Evolutionary conservation across 2,797 vertebrate species (phyloP).

Genomic region (Rhinogobio ventralis): DNA sequence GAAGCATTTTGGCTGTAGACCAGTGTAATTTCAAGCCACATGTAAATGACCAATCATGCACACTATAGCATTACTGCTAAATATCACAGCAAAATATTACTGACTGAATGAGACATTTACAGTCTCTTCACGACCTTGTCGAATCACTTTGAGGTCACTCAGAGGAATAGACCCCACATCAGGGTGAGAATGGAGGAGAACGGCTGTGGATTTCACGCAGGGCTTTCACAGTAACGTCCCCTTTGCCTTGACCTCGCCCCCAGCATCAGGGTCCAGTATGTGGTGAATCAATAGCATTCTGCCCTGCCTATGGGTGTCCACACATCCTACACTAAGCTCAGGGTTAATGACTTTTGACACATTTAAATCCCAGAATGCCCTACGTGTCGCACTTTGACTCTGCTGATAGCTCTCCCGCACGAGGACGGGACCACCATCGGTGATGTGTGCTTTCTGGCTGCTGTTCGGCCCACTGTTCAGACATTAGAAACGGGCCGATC

Average conservation of each 20-base stretch:
- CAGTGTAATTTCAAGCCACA: neutral
- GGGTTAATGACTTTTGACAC: constrained; percentile 59
- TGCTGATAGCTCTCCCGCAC: constrained; percentile 1
- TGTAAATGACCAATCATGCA: neutral
- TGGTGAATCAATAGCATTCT: constrained; percentile 40
- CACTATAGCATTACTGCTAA: neutral
- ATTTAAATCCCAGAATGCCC: constrained; percentile 47
- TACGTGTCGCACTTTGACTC: constrained; percentile 23
- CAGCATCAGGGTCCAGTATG: constrained; percentile 24
- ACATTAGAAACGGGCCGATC: neutral
- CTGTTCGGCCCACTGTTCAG: neutral
- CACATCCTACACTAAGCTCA: constrained; percentile 31
- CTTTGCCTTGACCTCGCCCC: constrained; percentile 26
- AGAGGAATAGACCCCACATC: constrained; percentile 30
- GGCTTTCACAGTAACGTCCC: constrained; percentile 6
- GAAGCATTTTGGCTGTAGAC: too few relatives aligned
- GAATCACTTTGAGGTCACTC: constrained; percentile 7
- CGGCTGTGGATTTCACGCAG: neutral
- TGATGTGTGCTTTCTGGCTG: constrained; percentile 1
- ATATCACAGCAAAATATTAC: neutral
- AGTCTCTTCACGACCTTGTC: constrained; percentile 15
- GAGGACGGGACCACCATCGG: neutral
- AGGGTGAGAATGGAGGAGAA: constrained; percentile 7
- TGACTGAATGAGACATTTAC: constrained; percentile 4
- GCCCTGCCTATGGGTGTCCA: constrained; percentile 19